phyloP scores from a whole-genome alignment of 2,888 invertebrate species.

The Catotricha subobsoleta region DNA sequence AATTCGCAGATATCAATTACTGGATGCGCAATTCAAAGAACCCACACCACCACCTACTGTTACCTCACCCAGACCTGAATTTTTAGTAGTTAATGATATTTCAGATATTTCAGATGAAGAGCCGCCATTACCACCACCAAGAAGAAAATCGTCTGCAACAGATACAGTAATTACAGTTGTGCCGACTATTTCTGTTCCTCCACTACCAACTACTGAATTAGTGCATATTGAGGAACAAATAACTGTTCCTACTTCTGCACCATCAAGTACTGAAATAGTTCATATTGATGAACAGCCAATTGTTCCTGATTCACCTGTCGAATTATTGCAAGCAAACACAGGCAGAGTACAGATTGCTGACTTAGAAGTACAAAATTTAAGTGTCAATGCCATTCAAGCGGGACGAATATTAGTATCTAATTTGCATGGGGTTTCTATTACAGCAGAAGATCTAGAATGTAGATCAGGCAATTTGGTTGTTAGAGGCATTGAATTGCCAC shows the following conservation, averaged over 20 bases:
- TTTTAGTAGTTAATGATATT: not conserved
- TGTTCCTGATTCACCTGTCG: conserved; percentile 1
- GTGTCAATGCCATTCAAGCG: conserved; percentile 61
- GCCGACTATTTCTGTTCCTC: conserved; percentile 3
- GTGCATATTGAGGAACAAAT: conserved; percentile 6
- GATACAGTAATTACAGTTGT: not conserved
- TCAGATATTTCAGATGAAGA: not conserved
- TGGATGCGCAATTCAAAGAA: conserved; percentile 2
- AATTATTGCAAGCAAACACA: conserved; percentile 9
- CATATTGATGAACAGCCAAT: not conserved
- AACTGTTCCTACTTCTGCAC: no score
- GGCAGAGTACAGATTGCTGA: conserved; percentile 51
- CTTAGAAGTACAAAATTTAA: conserved; percentile 59
- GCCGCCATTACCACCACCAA: conserved; percentile 10
- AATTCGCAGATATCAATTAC: conserved; percentile 5
- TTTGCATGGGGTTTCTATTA: conserved; percentile 55
- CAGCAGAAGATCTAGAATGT: conserved; percentile 52
- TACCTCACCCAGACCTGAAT: not conserved
- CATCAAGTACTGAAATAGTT: no score
- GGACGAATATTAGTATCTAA: conserved; percentile 65
- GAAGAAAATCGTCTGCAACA: conserved; percentile 10
- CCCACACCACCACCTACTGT: not conserved
- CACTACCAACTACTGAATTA: conserved; percentile 9
- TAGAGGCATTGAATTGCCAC: conserved; percentile 48
- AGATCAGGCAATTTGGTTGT: conserved; percentile 48